These are phyloP conservation scores for Gymnothorax javanicus DNA, from an alignment of 2,797 vertebrate species.

Conservation along the genomic window DNA sequence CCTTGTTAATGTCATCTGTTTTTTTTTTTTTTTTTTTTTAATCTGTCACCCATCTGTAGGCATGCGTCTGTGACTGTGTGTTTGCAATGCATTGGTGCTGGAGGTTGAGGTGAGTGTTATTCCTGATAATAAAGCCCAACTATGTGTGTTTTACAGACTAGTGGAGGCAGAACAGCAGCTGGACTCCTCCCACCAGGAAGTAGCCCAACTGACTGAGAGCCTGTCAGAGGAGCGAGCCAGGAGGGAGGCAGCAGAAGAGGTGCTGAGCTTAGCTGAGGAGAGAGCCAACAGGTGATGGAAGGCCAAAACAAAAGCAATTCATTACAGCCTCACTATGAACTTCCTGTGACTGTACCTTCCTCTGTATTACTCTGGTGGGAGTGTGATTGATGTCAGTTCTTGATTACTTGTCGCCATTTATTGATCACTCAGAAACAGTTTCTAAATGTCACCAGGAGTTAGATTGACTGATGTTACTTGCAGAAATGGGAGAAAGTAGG, in stretches of 20 bases:
- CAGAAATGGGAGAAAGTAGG: background rate
- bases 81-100: slow-evolving; percentile 72
- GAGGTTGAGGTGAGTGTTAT: slow-evolving; percentile 43
- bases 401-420: no score
- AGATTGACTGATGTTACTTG: background rate
- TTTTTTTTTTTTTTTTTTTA: no score
- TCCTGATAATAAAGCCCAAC: background rate
- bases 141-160: slow-evolving; percentile 67
- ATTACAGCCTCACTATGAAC: background rate
- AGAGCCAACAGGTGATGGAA: slow-evolving; percentile 68
- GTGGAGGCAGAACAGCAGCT: slow-evolving; percentile 75
- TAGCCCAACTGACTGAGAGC: slow-evolving; percentile 65
- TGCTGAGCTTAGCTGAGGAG: slow-evolving; percentile 74
- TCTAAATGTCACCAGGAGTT: no score
- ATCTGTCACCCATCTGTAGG: background rate
- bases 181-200: slow-evolving; percentile 65
- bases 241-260: slow-evolving; percentile 80
- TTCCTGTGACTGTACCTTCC: background rate
- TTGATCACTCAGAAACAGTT: no score
- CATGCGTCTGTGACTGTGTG: background rate
- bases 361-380: background rate
- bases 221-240: slow-evolving; percentile 76
- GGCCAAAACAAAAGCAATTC: background rate
- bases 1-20: no score
- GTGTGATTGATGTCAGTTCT: no score